phyloP scores from a whole-genome alignment of 1,140 invertebrate species.

The Eubasilissa regina region DNA sequence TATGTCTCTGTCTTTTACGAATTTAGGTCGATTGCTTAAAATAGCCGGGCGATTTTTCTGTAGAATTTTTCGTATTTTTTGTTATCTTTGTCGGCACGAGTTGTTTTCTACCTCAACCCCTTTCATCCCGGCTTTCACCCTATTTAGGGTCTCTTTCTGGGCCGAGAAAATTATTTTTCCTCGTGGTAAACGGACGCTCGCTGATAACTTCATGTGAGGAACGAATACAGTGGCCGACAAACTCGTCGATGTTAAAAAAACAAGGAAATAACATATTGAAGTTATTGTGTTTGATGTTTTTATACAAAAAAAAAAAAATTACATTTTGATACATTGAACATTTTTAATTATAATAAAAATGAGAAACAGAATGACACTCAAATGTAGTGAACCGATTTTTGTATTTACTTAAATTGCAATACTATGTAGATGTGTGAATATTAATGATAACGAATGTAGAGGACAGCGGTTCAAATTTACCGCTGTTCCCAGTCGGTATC shows the following conservation, averaged over 20 bases:
- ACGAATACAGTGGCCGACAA: background rate
- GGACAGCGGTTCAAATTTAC: too few relatives aligned
- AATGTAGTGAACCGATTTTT: too few relatives aligned
- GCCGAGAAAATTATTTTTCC: slow-evolving; percentile 47
- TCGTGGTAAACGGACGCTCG: background rate
- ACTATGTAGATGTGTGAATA: too few relatives aligned
- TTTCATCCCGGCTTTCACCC: background rate
- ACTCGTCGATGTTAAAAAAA: slow-evolving; percentile 23
- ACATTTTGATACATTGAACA: too few relatives aligned
- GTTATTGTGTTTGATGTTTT: background rate
- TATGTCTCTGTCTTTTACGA: too few relatives aligned
- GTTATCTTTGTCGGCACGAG: slow-evolving; percentile 35
- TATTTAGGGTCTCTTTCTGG: slow-evolving; percentile 1
- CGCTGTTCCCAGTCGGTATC: too few relatives aligned
- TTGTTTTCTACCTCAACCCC: slow-evolving; percentile 40
- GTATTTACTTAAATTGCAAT: too few relatives aligned
- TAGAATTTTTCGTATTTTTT: slow-evolving; percentile 12
- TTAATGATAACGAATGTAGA: too few relatives aligned
- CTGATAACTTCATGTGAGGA: slow-evolving; percentile 18
- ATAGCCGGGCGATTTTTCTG: background rate
- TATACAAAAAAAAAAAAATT: too few relatives aligned
- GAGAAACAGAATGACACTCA: too few relatives aligned
- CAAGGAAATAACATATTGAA: slow-evolving; percentile 2
- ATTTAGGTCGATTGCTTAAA: too few relatives aligned
- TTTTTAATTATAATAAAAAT: too few relatives aligned